Evolutionary conservation across 2,888 invertebrate genomes (phyloP).

Genomic region (Phaedon cochleariae): DNA sequence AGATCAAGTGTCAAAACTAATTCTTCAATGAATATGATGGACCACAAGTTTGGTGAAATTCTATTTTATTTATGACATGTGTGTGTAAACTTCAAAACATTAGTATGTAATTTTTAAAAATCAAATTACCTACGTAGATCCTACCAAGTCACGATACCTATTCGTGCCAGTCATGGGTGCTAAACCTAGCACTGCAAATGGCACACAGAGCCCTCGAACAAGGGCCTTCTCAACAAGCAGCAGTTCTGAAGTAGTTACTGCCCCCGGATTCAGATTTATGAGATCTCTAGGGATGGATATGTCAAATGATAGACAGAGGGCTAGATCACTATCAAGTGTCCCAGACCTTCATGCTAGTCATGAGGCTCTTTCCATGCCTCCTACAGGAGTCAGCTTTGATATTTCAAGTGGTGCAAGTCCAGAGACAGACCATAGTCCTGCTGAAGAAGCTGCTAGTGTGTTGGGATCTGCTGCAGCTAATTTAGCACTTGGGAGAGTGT

Average conservation of each 20-base stretch:
- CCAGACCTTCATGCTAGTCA: slow-evolving; percentile 71
- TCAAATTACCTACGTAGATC: neutral
- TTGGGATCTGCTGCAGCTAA: slow-evolving; percentile 58
- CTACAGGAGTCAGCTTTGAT: slow-evolving; percentile 70
- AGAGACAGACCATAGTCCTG: slow-evolving; percentile 74
- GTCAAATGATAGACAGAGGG: slow-evolving; percentile 81
- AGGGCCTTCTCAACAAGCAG: slow-evolving; percentile 79
- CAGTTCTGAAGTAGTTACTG: slow-evolving; percentile 53
- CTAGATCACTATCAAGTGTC: slow-evolving; percentile 69
- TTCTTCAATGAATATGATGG: slow-evolving; percentile 62
- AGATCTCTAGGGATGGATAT: slow-evolving; percentile 70
- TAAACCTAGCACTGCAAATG: slow-evolving; percentile 82
- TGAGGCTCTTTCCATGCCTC: slow-evolving; percentile 62
- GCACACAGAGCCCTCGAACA: slow-evolving; percentile 77
- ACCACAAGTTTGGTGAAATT: slow-evolving; percentile 62
- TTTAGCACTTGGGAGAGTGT: slow-evolving; percentile 78
- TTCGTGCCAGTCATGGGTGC: slow-evolving; percentile 73
- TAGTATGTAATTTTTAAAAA: slow-evolving; percentile 41
- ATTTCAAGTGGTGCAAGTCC: slow-evolving; percentile 72
- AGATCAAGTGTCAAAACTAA: neutral
- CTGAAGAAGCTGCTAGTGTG: slow-evolving; percentile 68
- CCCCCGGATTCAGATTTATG: slow-evolving; percentile 53
- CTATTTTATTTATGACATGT: slow-evolving; percentile 63
- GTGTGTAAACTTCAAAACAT: slow-evolving; percentile 36
- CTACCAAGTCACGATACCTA: neutral